A percentile compares a stretch with the other conserved stretches of the same genome.
Conservation (phyloP, 2,113 vertebrate genomes). For the Lagopus leucura region DNA sequence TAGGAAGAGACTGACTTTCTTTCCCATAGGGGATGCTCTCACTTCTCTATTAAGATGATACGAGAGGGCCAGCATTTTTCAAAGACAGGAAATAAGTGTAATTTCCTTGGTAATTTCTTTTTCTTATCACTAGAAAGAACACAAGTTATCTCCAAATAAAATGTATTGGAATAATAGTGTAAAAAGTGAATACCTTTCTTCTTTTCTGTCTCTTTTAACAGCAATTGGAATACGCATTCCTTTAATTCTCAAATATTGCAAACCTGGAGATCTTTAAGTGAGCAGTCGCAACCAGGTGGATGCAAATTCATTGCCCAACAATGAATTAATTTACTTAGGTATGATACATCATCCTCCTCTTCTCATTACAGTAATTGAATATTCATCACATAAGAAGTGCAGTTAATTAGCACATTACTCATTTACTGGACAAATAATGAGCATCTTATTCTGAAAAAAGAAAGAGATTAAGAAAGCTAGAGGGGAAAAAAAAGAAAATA, state of each 20-base stretch:
- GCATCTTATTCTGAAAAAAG: slow-evolving; percentile 65
- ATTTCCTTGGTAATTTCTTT: slow-evolving; percentile 31
- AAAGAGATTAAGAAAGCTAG: slow-evolving; percentile 30
- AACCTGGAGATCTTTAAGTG: slow-evolving; percentile 39
- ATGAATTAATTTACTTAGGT: slow-evolving; percentile 74
- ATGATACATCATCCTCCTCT: slow-evolving; percentile 67
- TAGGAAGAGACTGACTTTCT: neutral
- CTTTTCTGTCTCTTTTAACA: no score
- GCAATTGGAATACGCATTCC: neutral
- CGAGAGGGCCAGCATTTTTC: neutral
- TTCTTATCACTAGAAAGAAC: slow-evolving; percentile 29
- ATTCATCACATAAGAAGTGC: slow-evolving; percentile 76
- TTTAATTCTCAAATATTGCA: slow-evolving; percentile 55
- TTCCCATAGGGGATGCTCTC: neutral
- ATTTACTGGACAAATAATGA: slow-evolving; percentile 77
- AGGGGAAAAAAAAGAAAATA: slow-evolving; percentile 49
- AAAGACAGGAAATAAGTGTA: slow-evolving; percentile 42
- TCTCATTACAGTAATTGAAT: slow-evolving; percentile 73
- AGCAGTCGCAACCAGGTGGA: slow-evolving; percentile 67
- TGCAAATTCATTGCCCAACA: slow-evolving; percentile 66
- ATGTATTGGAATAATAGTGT: slow-evolving; percentile 43
- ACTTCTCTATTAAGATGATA: slow-evolving; percentile 7
- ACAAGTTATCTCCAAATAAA: slow-evolving; percentile 5
- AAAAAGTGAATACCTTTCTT: neutral
- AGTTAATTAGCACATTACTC: slow-evolving; percentile 78